Base-by-base conservation (phyloP, 2,888 invertebrate genomes). In the Alloscopus bannaensis region DNA sequence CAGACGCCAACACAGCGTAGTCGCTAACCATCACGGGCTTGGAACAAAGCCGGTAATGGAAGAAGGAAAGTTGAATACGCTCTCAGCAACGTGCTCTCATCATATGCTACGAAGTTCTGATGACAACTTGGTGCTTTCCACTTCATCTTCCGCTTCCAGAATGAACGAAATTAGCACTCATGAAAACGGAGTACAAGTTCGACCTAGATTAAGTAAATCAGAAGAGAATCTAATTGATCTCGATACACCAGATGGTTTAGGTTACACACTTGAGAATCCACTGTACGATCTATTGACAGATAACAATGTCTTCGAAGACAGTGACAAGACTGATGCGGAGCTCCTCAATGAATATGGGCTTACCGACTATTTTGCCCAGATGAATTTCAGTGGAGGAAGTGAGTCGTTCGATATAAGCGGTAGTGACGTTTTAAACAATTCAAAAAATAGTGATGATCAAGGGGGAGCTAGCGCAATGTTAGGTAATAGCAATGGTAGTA, bases 211-310 rank as follows among this genome's bases (percentile, higher is more conserved):
- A 40, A 84, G 84, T 77, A 85, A 83, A 78, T 84, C 84, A 42
- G 86, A 86, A 79, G 86, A 86, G 71, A 86, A 86, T 81, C 80
- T 86, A 24, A 86, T 86, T 40, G 86, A 86, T 75, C 80, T 86
- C 36, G 86, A 86, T 68, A 84, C 84, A 57, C 86, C 86, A 20
- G 83, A 82, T 28, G 81, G 81, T n/a, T 50, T 80, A 62, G 81
- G 80, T 31, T 86, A 82, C 18, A 85, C 84, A 0, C 60, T 85
- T 28, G 86, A 85, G 42, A 86, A 86, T 81, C 86, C 86, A 20
- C 45, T 86, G 8, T 86, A 85, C 69, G 86, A 86, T 71, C 75
- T 85, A 50, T 77, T 84, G 45, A 80, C 82, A 36, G 81, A 81
- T 66, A 84, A 85, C 64, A 81, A 81, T 71, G 85, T 86, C 45